Evolutionary conservation across 2,888 invertebrate genomes (phyloP).

Genomic region (Crossocerus cetratus): DNA sequence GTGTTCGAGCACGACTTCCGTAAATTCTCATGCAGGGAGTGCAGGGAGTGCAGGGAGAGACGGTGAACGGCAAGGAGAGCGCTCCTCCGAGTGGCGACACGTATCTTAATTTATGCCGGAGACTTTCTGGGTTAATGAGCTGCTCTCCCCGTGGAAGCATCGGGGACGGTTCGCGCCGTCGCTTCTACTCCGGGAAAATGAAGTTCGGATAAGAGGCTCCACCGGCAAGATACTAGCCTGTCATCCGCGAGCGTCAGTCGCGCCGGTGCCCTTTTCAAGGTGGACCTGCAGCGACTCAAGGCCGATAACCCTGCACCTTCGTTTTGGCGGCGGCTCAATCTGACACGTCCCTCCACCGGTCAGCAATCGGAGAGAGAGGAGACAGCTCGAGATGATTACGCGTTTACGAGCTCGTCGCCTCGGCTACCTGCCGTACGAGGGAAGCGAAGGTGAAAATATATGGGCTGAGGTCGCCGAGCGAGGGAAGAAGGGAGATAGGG

Average conservation of each 20-base stretch:
- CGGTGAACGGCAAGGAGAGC: not conserved
- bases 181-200: not conserved
- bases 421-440: constrained; percentile 46
- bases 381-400: constrained; percentile 43
- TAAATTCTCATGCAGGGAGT: too few relatives aligned
- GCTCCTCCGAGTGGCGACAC: not conserved
- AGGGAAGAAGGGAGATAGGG: not conserved
- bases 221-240: not conserved
- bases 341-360: not conserved
- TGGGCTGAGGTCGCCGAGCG: constrained; percentile 14
- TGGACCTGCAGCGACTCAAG: not conserved
- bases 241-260: not conserved
- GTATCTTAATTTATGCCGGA: not conserved
- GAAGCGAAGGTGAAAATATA: constrained; percentile 36
- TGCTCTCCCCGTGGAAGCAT: not conserved
- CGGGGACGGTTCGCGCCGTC: not conserved
- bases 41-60: too few relatives aligned
- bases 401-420: constrained; percentile 47
- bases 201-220: not conserved
- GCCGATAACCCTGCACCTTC: not conserved
- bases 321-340: not conserved
- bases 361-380: not conserved
- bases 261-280: not conserved
- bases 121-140: constrained; percentile 1
- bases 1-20: too few relatives aligned